Conservation (phyloP, 2,888 invertebrate species). For the Ceramica pisi region DNA sequence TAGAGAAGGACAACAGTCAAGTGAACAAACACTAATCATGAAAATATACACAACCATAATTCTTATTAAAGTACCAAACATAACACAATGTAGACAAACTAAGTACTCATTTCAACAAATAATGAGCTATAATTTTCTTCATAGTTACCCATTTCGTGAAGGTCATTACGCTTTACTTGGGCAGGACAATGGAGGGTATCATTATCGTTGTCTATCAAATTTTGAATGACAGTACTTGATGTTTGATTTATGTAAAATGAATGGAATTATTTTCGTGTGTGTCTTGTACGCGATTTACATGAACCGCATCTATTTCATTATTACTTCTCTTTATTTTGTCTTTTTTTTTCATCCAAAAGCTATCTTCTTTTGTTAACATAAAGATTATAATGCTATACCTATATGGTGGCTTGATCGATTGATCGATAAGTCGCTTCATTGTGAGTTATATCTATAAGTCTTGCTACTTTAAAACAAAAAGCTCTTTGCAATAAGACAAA, state of each 20-base stretch:
- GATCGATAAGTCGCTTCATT: too few species aligned
- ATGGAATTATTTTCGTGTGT: neutral
- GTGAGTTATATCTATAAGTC: too few species aligned
- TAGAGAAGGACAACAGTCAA: neutral
- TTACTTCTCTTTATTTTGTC: neutral
- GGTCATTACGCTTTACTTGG: constrained; percentile 20
- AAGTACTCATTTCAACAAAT: constrained; percentile 12
- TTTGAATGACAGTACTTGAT: neutral
- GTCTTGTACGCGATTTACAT: neutral
- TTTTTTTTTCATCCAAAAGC: too few species aligned
- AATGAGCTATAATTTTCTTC: constrained; percentile 43
- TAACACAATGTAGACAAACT: neutral
- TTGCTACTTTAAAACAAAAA: too few species aligned
- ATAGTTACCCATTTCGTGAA: constrained; percentile 18
- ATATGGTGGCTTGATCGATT: too few species aligned
- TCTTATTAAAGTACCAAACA: neutral
- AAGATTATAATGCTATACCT: too few species aligned
- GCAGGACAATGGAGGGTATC: constrained; percentile 34
- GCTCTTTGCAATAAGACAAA: too few species aligned
- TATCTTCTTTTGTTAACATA: too few species aligned
- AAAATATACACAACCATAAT: constrained; percentile 1
- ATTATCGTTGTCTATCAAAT: constrained; percentile 15
- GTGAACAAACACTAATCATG: neutral
- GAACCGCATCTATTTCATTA: neutral
- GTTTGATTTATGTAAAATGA: constrained; percentile 9